A percentile compares a stretch with the other conserved stretches of the same genome.
Evolutionary conservation across 2,797 vertebrate species (phyloP).

Genomic region (Nyctalus aviator): DNA sequence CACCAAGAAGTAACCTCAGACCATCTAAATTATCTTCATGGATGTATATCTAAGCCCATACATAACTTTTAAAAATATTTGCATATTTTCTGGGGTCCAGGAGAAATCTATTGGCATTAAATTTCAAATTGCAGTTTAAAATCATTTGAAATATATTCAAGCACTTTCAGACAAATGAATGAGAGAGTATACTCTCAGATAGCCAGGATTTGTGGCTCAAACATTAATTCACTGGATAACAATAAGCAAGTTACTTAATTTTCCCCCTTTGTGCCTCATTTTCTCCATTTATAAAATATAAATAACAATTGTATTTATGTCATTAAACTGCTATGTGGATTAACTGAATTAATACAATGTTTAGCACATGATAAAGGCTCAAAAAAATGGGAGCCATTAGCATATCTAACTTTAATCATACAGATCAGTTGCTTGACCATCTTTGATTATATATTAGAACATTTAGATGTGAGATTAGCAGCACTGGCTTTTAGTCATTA

Average conservation of each 20-base stretch:
- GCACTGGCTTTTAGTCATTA: background rate
- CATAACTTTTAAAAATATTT: background rate
- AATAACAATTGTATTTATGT: background rate
- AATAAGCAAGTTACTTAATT: background rate
- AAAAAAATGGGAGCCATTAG: background rate
- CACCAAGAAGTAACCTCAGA: background rate
- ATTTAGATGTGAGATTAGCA: background rate
- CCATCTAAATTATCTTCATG: slow-evolving; percentile 29
- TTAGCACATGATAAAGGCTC: background rate
- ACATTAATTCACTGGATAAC: background rate
- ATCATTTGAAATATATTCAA: background rate
- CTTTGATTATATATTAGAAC: slow-evolving; percentile 2
- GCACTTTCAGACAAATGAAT: background rate
- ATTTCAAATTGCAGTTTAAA: background rate
- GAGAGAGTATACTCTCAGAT: background rate
- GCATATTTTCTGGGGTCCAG: background rate
- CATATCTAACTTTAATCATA: background rate
- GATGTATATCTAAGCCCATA: background rate
- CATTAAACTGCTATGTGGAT: background rate
- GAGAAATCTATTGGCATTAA: slow-evolving; percentile 5
- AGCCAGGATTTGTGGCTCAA: background rate
- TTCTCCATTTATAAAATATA: background rate
- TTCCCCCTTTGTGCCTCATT: background rate
- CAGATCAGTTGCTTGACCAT: background rate
- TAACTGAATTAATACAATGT: background rate